These are phyloP conservation scores for Colistium nudipinnis DNA, from an alignment of 2,113 vertebrate genomes.

Conservation along the genomic window DNA sequence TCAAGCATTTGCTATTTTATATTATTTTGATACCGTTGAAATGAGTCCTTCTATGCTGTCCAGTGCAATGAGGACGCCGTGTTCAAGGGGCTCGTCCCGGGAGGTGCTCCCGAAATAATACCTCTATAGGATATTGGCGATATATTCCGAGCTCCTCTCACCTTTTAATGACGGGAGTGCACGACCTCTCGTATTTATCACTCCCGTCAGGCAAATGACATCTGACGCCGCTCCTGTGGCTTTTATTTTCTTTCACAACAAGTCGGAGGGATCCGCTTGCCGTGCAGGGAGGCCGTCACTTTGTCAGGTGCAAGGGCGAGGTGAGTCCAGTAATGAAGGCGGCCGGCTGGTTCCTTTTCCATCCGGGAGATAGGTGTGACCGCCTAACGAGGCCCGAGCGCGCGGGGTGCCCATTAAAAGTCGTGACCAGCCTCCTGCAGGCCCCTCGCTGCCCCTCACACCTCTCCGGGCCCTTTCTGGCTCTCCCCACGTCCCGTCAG, in stretches of 20 bases:
- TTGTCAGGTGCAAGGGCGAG: conserved; percentile 79
- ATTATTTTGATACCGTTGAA: too few relatives aligned
- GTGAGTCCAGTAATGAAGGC: conserved; percentile 79
- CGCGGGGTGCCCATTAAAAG: conserved; percentile 78
- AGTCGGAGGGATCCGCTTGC: conserved; percentile 41
- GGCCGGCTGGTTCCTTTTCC: conserved; percentile 61
- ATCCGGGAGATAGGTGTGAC: conserved; percentile 83
- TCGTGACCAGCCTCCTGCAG: conserved; percentile 63
- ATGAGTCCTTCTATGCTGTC: too few relatives aligned
- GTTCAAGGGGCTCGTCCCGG: background rate
- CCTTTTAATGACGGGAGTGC: conserved; percentile 68
- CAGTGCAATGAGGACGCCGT: background rate
- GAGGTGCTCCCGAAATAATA: conserved; percentile 22
- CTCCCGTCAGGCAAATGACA: conserved; percentile 59
- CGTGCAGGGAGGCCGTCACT: conserved; percentile 67
- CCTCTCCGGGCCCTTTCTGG: conserved; percentile 66
- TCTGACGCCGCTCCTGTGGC: conserved; percentile 43
- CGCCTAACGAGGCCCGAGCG: conserved; percentile 82
- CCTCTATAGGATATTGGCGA: conserved; percentile 39
- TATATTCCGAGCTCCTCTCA: conserved; percentile 63
- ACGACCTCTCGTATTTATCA: conserved; percentile 62
- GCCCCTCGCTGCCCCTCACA: conserved; percentile 66
- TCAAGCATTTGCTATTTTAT: too few relatives aligned
- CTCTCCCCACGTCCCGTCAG: conserved; percentile 59
- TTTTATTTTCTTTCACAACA: conserved; percentile 75